Evolutionary conservation across 2,888 invertebrate genomes (phyloP).

Genomic region (Platycheirus albimanus): DNA sequence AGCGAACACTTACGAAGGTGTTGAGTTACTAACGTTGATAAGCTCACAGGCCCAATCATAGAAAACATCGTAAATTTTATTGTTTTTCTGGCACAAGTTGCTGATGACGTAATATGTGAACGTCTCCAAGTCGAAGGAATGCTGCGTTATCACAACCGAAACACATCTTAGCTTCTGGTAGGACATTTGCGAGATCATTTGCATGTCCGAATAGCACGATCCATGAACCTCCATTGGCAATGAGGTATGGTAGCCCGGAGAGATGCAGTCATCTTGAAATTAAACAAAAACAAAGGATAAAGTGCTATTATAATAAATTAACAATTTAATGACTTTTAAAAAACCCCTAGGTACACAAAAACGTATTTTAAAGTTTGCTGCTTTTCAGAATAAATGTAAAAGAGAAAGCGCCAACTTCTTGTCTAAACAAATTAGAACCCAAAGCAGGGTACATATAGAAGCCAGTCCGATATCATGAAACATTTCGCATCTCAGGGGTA

Average conservation of each 20-base stretch:
- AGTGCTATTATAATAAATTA: too few species aligned
- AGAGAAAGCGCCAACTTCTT: too few species aligned
- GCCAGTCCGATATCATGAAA: too few species aligned
- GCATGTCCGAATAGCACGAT: slow-evolving; percentile 83
- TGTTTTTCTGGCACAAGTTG: slow-evolving; percentile 82
- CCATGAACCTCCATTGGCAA: slow-evolving; percentile 83
- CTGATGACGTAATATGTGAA: slow-evolving; percentile 82
- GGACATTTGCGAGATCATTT: slow-evolving; percentile 82
- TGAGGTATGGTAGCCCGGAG: slow-evolving; percentile 82
- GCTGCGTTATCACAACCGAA: slow-evolving; percentile 81
- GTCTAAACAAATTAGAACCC: too few species aligned
- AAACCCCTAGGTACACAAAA: too few species aligned
- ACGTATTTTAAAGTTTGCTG: too few species aligned
- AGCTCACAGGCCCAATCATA: slow-evolving; percentile 83
- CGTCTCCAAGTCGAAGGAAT: slow-evolving; percentile 82
- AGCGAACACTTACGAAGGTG: too few species aligned
- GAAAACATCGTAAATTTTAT: slow-evolving; percentile 82
- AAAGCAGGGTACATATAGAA: too few species aligned
- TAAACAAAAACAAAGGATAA: background rate
- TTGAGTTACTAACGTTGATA: slow-evolving; percentile 77
- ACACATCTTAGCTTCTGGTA: slow-evolving; percentile 81
- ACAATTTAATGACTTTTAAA: too few species aligned
- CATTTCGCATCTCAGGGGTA: too few species aligned
- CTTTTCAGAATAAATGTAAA: too few species aligned
- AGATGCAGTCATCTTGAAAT: slow-evolving; percentile 82